Evolutionary conservation across 1,140 invertebrate genomes (phyloP), one percentile per base, ranked within the genome.

Genomic region (Chionoecetes opilio): DNA sequence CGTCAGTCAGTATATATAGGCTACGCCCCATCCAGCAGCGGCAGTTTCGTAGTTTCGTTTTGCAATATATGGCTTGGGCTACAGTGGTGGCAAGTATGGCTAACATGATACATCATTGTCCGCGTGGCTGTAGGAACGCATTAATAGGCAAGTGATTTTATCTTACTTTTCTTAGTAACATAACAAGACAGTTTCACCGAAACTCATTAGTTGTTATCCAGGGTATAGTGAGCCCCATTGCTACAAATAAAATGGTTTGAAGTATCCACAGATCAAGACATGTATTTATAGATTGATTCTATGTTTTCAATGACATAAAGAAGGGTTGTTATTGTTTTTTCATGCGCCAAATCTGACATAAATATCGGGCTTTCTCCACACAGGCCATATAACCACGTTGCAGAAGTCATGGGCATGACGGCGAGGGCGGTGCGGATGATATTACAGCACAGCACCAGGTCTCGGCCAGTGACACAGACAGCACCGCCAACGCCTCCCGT

Each of bases 351-450:
- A 46, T 46, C 5, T 46, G 41, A 46, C 41, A n/a, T n/a, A n/a
- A n/a, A n/a, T n/a, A n/a, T n/a, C n/a, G n/a, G n/a, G 41, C 31
- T 41, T 89, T 89, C 35, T 35, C 82, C 82, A 85, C 26, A 26
- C 82, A 85, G 82, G 82, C 82, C 41, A 8, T 46, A 89, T 8
- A 26, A 37, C 37, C 87, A 26, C 37, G 31, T 89, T 37, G 87
- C 87, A 89, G 87, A 89, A n/a, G 37, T 37, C 8, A 89, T 11
- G 87, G 35, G 31, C 14, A 32, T 89, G 35, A 34, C 29, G 11
- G 87, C 37, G 8, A 89, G 34, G 29, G 87, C 87, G 29, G 29
- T 89, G 87, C 31, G n/a, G 87, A 89, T 89, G 87, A 89, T 89
- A 6, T 6, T 89, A 26, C 29, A 89, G 87, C 31, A 89, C 87